Evolutionary conservation across 1,140 invertebrate species (phyloP).

Genomic region (Zaprionus africanus): DNA sequence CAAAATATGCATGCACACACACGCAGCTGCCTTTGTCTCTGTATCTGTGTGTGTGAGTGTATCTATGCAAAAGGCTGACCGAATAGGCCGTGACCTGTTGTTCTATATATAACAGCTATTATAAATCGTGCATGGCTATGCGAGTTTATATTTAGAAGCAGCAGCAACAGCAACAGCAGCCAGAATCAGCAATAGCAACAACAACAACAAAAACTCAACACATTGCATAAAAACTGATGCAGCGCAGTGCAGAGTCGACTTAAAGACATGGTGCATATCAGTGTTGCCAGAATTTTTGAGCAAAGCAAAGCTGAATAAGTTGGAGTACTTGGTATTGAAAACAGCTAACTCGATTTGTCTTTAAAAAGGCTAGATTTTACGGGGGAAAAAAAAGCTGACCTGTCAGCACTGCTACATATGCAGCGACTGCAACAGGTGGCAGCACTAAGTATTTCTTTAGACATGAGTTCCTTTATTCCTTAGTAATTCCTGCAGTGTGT

Average conservation of each 20-base stretch:
- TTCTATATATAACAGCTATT: conserved; percentile 83
- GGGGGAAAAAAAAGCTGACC: too few species aligned
- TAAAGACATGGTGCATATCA: background rate
- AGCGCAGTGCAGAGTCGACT: background rate
- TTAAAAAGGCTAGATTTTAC: too few species aligned
- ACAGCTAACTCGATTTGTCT: too few species aligned
- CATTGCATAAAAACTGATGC: conserved; percentile 46
- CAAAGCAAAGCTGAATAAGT: too few species aligned
- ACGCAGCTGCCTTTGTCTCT: background rate
- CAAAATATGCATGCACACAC: conserved; percentile 24
- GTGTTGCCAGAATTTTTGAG: too few species aligned
- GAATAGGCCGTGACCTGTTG: conserved; percentile 83
- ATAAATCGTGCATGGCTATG: conserved; percentile 84
- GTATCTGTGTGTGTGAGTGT: conserved; percentile 12
- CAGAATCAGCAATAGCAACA: conserved; percentile 44
- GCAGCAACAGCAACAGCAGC: conserved; percentile 69
- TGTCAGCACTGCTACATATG: too few species aligned
- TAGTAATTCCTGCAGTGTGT: too few species aligned
- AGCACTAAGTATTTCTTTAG: too few species aligned
- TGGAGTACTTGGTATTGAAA: too few species aligned
- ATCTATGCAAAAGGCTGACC: conserved; percentile 53
- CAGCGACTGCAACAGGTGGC: background rate
- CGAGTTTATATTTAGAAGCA: conserved; percentile 82
- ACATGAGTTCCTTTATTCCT: background rate
- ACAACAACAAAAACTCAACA: conserved; percentile 32